Conservation (phyloP, 2,113 vertebrate species). For the Oryzias javanicus region DNA sequence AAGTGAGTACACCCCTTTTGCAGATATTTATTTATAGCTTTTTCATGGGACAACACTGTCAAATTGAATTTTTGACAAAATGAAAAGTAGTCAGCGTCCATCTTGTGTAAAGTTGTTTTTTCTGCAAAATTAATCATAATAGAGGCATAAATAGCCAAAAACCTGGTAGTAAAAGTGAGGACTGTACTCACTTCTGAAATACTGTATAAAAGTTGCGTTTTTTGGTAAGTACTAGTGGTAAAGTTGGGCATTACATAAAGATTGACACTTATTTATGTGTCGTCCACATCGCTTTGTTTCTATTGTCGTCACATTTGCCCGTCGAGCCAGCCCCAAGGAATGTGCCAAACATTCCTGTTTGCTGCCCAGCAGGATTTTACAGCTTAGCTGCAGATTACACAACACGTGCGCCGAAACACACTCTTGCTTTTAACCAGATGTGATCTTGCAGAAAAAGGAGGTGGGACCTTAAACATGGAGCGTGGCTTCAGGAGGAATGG, state of each 20-base stretch:
- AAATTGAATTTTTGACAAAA: too few relatives aligned
- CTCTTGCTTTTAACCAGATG: slow-evolving; percentile 45
- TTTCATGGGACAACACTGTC: too few relatives aligned
- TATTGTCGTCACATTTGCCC: slow-evolving; percentile 23
- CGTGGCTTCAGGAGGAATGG: slow-evolving; percentile 26
- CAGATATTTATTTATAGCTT: too few relatives aligned
- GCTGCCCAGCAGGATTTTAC: slow-evolving; percentile 53
- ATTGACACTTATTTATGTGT: slow-evolving; percentile 17
- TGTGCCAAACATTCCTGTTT: slow-evolving; percentile 64
- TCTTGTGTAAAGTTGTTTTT: too few relatives aligned
- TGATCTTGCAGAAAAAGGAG: slow-evolving; percentile 16
- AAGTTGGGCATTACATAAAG: neutral
- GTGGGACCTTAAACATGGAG: slow-evolving; percentile 33
- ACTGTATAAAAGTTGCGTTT: neutral
- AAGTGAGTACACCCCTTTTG: too few relatives aligned
- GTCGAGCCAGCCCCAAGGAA: slow-evolving; percentile 64
- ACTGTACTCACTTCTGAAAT: too few relatives aligned
- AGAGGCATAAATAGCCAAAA: too few relatives aligned
- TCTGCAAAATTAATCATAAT: too few relatives aligned
- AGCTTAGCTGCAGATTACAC: slow-evolving; percentile 61
- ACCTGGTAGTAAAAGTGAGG: too few relatives aligned
- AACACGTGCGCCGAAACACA: slow-evolving; percentile 24
- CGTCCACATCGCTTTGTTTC: slow-evolving; percentile 37
- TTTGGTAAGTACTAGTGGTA: neutral
- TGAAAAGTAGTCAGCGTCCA: too few relatives aligned